These are phyloP conservation scores for Congeria kusceri DNA, from an alignment of 2,888 invertebrate genomes.

Conservation along the genomic window DNA sequence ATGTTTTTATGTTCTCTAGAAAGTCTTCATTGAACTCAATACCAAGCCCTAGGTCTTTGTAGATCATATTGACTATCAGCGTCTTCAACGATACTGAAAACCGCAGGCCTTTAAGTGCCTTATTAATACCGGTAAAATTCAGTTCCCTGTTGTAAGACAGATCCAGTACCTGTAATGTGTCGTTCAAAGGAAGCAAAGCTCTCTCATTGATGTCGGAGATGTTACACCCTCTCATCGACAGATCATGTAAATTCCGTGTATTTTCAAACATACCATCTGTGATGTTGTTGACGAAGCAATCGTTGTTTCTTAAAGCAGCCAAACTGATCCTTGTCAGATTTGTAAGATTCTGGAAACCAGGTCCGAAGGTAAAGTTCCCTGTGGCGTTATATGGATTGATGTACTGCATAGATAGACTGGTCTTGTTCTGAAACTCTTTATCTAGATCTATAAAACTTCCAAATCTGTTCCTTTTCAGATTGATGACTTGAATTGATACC, in stretches of 20 bases:
- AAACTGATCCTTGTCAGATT: constrained; percentile 25
- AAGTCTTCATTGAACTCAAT: constrained; percentile 8
- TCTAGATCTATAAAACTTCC: constrained; percentile 16
- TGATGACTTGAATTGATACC: constrained; percentile 8
- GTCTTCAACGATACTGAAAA: constrained; percentile 19
- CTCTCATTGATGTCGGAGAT: constrained; percentile 16
- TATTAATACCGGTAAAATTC: constrained; percentile 47
- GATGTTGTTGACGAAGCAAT: constrained; percentile 11
- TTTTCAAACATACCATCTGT: constrained; percentile 29
- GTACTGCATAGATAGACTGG: neutral
- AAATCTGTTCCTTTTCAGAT: constrained; percentile 21
- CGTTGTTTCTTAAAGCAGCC: neutral
- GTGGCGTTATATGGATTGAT: constrained; percentile 5
- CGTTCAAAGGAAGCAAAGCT: constrained; percentile 34
- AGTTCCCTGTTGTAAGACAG: constrained; percentile 52
- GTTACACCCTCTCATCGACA: constrained; percentile 37
- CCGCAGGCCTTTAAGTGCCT: constrained; percentile 33
- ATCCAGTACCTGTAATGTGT: constrained; percentile 28
- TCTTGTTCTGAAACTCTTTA: constrained; percentile 3
- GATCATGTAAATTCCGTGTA: constrained; percentile 5
- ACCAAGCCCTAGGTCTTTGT: constrained; percentile 27
- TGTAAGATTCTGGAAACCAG: constrained; percentile 19
- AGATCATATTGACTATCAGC: constrained; percentile 44
- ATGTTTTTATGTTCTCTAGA: constrained; percentile 33
- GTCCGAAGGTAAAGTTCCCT: constrained; percentile 20